A percentile compares a stretch with the other conserved stretches of the same genome.
These are phyloP conservation scores for Ascaphus truei DNA, from an alignment of 2,113 vertebrate species.

Conservation along the genomic window DNA sequence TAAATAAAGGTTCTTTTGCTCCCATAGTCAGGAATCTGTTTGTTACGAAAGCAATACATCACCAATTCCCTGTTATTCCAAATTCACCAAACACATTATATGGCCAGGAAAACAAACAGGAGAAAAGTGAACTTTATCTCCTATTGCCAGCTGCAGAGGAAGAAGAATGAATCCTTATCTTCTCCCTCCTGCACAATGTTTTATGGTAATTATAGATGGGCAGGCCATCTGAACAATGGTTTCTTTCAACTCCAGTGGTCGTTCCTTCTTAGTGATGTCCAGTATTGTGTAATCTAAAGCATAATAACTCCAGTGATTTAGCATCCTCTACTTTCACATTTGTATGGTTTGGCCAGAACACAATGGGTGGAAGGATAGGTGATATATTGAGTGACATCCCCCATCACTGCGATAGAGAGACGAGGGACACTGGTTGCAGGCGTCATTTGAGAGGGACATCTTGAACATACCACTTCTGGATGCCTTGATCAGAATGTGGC, in stretches of 20 bases:
- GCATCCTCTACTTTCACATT: not conserved
- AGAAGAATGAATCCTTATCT: slow-evolving; percentile 3
- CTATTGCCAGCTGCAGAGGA: not conserved
- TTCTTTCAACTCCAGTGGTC: not conserved
- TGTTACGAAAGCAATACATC: not conserved
- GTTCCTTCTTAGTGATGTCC: not conserved
- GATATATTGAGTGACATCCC: not conserved
- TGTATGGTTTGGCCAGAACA: not conserved
- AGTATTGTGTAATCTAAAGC: not conserved
- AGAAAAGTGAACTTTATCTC: slow-evolving; percentile 1
- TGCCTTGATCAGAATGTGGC: slow-evolving; percentile 26
- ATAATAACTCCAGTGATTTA: not conserved
- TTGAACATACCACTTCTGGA: not conserved
- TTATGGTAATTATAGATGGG: not conserved
- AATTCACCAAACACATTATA: not conserved
- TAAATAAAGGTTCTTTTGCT: no score
- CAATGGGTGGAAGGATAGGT: not conserved
- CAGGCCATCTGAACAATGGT: not conserved
- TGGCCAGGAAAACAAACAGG: not conserved
- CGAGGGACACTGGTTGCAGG: not conserved
- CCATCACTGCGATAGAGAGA: not conserved
- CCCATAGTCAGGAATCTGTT: not conserved
- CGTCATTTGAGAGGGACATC: not conserved
- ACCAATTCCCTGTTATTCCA: not conserved
- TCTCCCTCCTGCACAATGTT: not conserved